These are phyloP conservation scores for Panthera uncia DNA, from an alignment of 2,113 vertebrate species.

Conservation along the genomic window DNA sequence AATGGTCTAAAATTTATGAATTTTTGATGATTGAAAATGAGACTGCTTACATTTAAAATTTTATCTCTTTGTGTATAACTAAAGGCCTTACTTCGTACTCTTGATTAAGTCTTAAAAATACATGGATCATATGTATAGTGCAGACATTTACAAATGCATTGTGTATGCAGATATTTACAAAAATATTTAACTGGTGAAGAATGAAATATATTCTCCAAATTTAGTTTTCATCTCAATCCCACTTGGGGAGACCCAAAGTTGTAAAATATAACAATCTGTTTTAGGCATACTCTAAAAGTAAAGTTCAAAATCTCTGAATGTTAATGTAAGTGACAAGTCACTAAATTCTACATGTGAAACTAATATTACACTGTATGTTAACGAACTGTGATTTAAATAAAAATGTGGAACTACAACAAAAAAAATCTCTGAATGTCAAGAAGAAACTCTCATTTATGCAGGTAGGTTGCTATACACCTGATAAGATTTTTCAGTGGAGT, in stretches of 20 bases:
- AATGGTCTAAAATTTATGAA: not conserved
- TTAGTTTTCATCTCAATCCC: not conserved
- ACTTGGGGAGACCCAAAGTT: not conserved
- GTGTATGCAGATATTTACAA: not conserved
- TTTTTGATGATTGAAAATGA: not conserved
- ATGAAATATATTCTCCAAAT: not conserved
- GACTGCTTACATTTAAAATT: conserved; percentile 16
- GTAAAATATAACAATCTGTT: not conserved
- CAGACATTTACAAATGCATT: not conserved
- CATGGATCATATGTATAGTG: not conserved
- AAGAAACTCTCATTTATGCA: not conserved
- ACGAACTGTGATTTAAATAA: not conserved
- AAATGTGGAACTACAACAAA: not conserved
- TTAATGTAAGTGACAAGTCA: not conserved
- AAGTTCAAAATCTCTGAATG: not conserved
- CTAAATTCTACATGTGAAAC: not conserved
- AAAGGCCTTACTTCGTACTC: not conserved
- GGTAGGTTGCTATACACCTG: not conserved
- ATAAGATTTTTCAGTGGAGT: not conserved
- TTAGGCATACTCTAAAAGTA: not conserved
- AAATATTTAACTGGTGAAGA: conserved; percentile 5
- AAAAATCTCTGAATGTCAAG: not conserved
- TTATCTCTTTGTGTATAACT: not conserved
- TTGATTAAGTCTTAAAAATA: conserved; percentile 41
- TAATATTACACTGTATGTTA: not conserved